A percentile compares a stretch with the other conserved stretches of the same genome.
Evolutionary conservation across 2,797 vertebrate species (phyloP).

Genomic region (Micromesistius poutassou): DNA sequence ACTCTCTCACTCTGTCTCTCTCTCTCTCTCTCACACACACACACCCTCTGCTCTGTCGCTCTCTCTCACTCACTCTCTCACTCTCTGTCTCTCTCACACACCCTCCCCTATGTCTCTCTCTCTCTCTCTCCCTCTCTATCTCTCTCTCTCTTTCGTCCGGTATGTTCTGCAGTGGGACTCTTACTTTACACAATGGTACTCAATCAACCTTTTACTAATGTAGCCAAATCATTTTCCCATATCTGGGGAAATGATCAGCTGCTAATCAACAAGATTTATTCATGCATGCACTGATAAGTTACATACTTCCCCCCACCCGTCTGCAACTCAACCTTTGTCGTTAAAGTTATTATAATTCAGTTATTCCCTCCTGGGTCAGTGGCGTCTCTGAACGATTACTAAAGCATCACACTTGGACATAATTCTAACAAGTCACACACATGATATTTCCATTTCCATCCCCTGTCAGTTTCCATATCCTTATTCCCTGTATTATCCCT

Average conservation of each 20-base stretch:
- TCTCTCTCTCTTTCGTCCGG: not conserved
- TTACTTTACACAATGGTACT: not conserved
- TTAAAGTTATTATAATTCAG: not conserved
- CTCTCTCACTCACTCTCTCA: too few species aligned
- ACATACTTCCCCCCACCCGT: not conserved
- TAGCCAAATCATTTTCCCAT: not conserved
- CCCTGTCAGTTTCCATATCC: not conserved
- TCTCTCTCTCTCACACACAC: too few species aligned
- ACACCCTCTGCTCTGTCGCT: too few species aligned
- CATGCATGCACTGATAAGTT: too few species aligned
- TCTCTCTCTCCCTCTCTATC: too few species aligned
- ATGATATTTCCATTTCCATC: not conserved
- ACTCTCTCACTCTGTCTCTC: not conserved
- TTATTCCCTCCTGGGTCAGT: not conserved
- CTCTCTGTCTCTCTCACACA: too few species aligned
- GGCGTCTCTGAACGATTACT: not conserved
- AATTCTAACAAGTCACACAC: not conserved
- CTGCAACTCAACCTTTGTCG: not conserved
- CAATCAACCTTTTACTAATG: conserved; percentile 10
- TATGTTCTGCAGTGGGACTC: too few species aligned
- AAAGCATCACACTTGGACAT: conserved; percentile 2
- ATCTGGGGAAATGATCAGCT: conserved; percentile 3
- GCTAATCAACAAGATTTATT: not conserved
- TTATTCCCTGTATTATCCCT: not conserved
- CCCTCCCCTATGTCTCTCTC: too few species aligned